phyloP scores from a whole-genome alignment of 2,797 vertebrate genomes.

The Sebastes hubbsi region DNA sequence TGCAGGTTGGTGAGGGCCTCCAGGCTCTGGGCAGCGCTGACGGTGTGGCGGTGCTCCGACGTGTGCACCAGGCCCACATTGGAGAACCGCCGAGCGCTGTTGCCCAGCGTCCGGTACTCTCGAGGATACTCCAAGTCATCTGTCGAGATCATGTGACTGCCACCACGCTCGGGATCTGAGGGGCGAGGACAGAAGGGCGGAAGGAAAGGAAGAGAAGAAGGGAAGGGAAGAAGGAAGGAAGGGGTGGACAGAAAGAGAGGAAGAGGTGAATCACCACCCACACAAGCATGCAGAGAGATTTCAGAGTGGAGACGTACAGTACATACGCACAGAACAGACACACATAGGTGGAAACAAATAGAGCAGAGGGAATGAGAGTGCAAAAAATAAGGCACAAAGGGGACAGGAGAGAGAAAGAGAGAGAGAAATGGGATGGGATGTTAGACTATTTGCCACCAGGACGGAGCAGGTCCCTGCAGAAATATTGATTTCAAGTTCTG shows the following conservation, averaged over 20 bases:
- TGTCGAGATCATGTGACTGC: slow-evolving; percentile 97
- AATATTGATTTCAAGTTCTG: slow-evolving; percentile 78
- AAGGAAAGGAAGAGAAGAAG: slow-evolving; percentile 8
- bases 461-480: slow-evolving; percentile 66
- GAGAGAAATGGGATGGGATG: slow-evolving; percentile 68
- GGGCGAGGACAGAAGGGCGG: background rate
- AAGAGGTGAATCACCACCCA: slow-evolving; percentile 55
- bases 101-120: slow-evolving; percentile 94
- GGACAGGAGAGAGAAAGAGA: slow-evolving; percentile 26
- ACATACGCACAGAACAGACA: slow-evolving; percentile 50
- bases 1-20: slow-evolving; percentile 96
- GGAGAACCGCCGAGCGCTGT: slow-evolving; percentile 95
- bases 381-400: slow-evolving; percentile 45
- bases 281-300: slow-evolving; percentile 57
- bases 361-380: slow-evolving; percentile 48
- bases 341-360: slow-evolving; percentile 71
- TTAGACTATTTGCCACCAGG: slow-evolving; percentile 79
- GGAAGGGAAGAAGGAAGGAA: background rate
- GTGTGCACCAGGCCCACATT: slow-evolving; percentile 98
- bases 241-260: slow-evolving; percentile 33
- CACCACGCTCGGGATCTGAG: slow-evolving; percentile 92
- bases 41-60: slow-evolving; percentile 95
- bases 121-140: slow-evolving; percentile 97
- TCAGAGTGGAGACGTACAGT: slow-evolving; percentile 44
- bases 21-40: slow-evolving; percentile 96